Evolutionary conservation across 1,140 invertebrate species (phyloP).

Genomic region (Anthonomus grandis): DNA sequence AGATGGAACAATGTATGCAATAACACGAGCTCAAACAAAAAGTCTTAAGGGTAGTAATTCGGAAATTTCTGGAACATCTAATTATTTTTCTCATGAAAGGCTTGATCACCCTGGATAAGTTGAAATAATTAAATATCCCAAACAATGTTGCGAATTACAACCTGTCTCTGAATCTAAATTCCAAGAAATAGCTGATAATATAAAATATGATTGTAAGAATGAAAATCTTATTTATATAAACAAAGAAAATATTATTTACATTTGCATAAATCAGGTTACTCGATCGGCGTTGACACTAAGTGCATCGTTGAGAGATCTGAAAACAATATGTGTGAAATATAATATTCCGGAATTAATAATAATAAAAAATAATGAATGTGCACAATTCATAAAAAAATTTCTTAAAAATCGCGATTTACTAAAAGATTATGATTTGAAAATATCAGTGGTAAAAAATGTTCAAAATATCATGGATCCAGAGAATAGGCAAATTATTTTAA

Average conservation of each 20-base stretch:
- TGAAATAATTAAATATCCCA: too few relatives aligned
- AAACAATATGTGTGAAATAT: too few relatives aligned
- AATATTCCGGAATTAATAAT: too few relatives aligned
- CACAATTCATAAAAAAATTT: too few relatives aligned
- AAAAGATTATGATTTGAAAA: background rate
- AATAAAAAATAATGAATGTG: too few relatives aligned
- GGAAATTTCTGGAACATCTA: too few relatives aligned
- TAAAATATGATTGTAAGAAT: too few relatives aligned
- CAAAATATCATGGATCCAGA: constrained; percentile 14
- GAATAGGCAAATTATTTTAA: too few relatives aligned
- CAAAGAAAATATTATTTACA: too few relatives aligned
- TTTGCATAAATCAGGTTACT: too few relatives aligned
- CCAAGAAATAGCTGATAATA: background rate
- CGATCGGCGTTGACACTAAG: background rate
- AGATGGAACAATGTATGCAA: too few relatives aligned
- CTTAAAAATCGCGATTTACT: background rate
- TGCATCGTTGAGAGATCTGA: background rate
- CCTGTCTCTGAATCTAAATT: background rate
- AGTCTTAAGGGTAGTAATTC: background rate
- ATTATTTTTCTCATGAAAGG: background rate
- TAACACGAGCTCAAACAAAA: background rate
- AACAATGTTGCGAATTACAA: background rate
- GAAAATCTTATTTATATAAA: too few relatives aligned
- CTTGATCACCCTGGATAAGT: background rate
- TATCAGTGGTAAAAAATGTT: background rate